phyloP scores from a whole-genome alignment of 2,113 vertebrate genomes.

The Solenodon paradoxus region DNA sequence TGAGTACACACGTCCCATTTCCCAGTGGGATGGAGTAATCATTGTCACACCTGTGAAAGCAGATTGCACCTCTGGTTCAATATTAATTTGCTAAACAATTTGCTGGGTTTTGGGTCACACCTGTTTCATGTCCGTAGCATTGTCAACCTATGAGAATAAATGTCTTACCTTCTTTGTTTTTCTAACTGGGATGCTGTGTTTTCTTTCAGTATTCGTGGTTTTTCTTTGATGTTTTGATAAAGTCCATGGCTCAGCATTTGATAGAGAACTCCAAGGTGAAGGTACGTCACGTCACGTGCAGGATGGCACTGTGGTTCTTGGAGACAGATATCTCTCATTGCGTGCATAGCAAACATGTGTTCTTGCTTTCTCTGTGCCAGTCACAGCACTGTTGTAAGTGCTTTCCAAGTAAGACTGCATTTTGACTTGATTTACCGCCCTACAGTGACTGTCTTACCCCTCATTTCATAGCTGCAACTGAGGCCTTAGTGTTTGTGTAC shows the following conservation, averaged over 20 bases:
- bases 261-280: constrained; percentile 95
- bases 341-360: not conserved
- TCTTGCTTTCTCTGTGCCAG: not conserved
- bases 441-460: not conserved
- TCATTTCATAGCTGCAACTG: not conserved
- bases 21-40: rapidly evolving
- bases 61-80: not conserved
- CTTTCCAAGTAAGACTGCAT: not conserved
- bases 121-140: not conserved
- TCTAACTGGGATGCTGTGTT: constrained; percentile 14
- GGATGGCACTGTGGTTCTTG: not conserved
- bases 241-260: constrained; percentile 98
- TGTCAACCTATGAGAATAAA: not conserved
- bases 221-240: constrained; percentile 98
- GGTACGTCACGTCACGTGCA: constrained; percentile 81
- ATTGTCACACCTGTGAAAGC: not conserved
- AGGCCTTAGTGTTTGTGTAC: not conserved
- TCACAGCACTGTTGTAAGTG: not conserved
- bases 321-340: not conserved
- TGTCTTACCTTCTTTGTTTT: not conserved
- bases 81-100: not conserved
- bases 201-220: constrained; percentile 97
- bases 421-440: not conserved
- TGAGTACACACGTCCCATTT: rapidly evolving
- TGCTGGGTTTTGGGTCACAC: not conserved